These are phyloP conservation scores for Oryzias dopingdopingensis DNA, from an alignment of 2,797 vertebrate species.

Conservation along the genomic window DNA sequence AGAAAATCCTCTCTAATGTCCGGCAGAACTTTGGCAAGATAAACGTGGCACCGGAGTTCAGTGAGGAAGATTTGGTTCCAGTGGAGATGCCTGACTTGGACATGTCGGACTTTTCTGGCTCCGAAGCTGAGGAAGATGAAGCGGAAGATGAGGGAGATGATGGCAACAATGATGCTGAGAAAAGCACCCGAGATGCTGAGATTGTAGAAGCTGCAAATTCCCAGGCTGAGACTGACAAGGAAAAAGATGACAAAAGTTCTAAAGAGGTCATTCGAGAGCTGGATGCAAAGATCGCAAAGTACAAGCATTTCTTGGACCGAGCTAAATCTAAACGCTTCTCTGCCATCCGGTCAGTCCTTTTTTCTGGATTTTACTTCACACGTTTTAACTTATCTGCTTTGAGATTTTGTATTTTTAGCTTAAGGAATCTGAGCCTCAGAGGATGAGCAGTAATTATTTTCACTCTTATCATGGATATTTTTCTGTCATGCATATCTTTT, in stretches of 20 bases:
- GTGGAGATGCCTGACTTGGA: constrained; percentile 86
- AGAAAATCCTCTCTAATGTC: constrained; percentile 82
- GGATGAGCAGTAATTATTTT: constrained; percentile 19
- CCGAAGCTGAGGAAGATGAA: constrained; percentile 67
- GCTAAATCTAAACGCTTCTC: constrained; percentile 96
- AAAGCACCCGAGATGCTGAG: constrained; percentile 13
- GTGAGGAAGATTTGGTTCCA: constrained; percentile 88
- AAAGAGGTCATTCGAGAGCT: constrained; percentile 81
- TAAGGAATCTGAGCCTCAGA: not conserved
- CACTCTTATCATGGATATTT: constrained; percentile 25
- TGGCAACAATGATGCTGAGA: not conserved
- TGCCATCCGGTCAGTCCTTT: constrained; percentile 84
- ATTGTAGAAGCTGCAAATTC: constrained; percentile 5
- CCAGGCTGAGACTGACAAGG: constrained; percentile 33
- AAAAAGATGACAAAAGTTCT: constrained; percentile 62
- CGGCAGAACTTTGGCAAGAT: constrained; percentile 96
- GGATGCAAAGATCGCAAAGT: constrained; percentile 93
- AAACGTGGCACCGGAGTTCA: constrained; percentile 90
- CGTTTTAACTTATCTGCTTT: constrained; percentile 21
- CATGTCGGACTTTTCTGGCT: constrained; percentile 68
- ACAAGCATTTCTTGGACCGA: constrained; percentile 92
- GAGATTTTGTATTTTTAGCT: not conserved
- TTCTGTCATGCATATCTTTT: constrained; percentile 24
- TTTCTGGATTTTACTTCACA: constrained; percentile 15
- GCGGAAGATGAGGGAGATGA: constrained; percentile 37